Base-by-base conservation (phyloP, 2,888 invertebrate genomes). In the Mesodorylaimus sp. region DNA sequence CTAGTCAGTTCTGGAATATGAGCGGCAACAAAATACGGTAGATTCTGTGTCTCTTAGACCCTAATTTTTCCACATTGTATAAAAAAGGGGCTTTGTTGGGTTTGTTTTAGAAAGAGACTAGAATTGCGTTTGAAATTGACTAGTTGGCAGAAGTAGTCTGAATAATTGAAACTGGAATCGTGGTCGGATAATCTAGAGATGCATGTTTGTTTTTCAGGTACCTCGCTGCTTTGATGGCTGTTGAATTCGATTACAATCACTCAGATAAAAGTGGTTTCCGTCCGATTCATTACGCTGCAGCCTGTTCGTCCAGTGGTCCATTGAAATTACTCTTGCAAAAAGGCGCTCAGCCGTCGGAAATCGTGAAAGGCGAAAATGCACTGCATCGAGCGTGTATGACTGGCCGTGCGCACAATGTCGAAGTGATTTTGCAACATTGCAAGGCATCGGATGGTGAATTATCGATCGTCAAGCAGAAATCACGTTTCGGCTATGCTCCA, bases 201-300 rank as follows among this genome's bases (percentile, higher is more conserved):
- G 7, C 13, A n/a, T 10, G 28, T 42, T 7, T 32, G 32, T 32
- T 7, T 39, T 39, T 23, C 32, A 42, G 25, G 29, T 69, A 70
- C 56, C 56, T 73, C 45, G 60, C 61, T 1, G 60, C 67, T 2
- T 60, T 75, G 48, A 54, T 73, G 29, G 55, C 60, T 1, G 61
- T 68, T 24, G 66, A 68, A 50, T 71, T 73, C 1, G 70, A 72
- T 48, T 66, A 68, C 53, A 68, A 68, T 55, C 55, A 21, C 41
- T 13, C 21, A 7, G 41, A 39, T 39, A n/a, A 13, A 23, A 23
- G 21, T 39, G 41, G 21, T 16, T 13, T 72, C 56, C 58, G 66
- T 41, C 69, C 71, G 0, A 67, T 73, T 44, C 75, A 75, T 58
- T 75, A 72, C 60, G 74, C 74, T 13, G 70, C 74, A 3, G 73